Percentiles rank a stretch among this genome's conserved stretches.
phyloP scores from a whole-genome alignment of 2,888 invertebrate genomes.

The Venusia cambrica region DNA sequence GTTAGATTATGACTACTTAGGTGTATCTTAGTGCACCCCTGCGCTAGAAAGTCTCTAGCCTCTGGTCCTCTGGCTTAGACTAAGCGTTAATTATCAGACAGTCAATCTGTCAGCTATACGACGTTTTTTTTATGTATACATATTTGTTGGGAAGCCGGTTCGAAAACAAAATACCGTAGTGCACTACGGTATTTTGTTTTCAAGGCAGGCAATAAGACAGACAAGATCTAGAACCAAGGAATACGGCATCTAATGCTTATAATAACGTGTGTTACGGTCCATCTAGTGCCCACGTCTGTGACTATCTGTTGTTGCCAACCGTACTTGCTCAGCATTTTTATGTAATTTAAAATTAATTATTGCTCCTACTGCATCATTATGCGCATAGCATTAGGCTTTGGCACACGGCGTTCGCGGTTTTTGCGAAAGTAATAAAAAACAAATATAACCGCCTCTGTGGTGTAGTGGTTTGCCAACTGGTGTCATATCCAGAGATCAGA shows the following conservation, averaged over 20 bases:
- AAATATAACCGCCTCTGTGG: slow-evolving; percentile 5
- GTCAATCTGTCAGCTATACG: no score
- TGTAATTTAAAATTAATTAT: slow-evolving; percentile 45
- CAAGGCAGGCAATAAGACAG: neutral
- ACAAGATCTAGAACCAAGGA: slow-evolving; percentile 6
- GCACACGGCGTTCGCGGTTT: slow-evolving; percentile 4
- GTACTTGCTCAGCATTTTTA: slow-evolving; percentile 38
- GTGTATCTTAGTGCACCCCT: no score
- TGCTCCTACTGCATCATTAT: slow-evolving; percentile 34
- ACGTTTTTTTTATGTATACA: no score
- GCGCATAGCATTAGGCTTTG: slow-evolving; percentile 30
- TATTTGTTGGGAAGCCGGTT: no score
- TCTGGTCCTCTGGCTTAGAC: no score
- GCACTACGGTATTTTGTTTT: neutral
- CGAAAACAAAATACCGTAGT: slow-evolving; percentile 1
- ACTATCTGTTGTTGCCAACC: slow-evolving; percentile 29
- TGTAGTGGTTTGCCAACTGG: no score
- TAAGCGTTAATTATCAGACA: no score
- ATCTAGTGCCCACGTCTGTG: slow-evolving; percentile 37
- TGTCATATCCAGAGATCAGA: no score
- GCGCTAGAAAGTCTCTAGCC: no score
- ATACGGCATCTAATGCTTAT: slow-evolving; percentile 13
- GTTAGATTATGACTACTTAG: no score
- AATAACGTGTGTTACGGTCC: slow-evolving; percentile 29
- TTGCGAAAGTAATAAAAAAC: slow-evolving; percentile 2